phyloP scores from a whole-genome alignment of 2,888 invertebrate species.

The Lycaena phlaeas region DNA sequence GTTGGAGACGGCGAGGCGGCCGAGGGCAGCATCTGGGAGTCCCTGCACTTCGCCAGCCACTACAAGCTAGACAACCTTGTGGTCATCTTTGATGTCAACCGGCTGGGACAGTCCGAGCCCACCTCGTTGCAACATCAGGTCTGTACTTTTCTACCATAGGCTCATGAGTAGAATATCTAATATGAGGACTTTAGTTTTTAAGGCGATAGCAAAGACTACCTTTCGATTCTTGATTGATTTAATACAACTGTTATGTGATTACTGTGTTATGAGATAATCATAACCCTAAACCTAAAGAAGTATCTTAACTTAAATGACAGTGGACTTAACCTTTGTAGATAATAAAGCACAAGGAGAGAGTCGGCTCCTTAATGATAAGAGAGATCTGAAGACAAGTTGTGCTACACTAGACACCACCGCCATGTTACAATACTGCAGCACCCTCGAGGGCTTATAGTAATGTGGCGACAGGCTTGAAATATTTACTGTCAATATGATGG shows the following conservation, averaged over 20 bases:
- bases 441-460: too few relatives aligned
- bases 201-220: too few relatives aligned
- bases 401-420: constrained; percentile 15
- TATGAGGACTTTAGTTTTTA: too few relatives aligned
- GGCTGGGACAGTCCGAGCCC: constrained; percentile 97
- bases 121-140: constrained; percentile 94
- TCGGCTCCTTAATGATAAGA: constrained; percentile 4
- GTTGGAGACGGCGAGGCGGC: constrained; percentile 99
- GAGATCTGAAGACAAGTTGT: constrained; percentile 28
- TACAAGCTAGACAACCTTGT: constrained; percentile 98
- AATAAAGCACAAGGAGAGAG: constrained; percentile 11
- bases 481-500: too few relatives aligned
- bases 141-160: constrained; percentile 6
- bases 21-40: constrained; percentile 99
- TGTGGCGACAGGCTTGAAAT: too few relatives aligned
- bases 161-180: too few relatives aligned
- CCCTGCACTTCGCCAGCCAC: constrained; percentile 93
- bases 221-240: too few relatives aligned
- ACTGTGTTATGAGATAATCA: neutral
- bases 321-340: too few relatives aligned
- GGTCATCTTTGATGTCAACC: constrained; percentile 96
- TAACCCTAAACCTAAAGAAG: too few relatives aligned
- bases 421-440: too few relatives aligned
- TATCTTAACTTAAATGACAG: too few relatives aligned
- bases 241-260: neutral